Evolutionary conservation across 2,113 vertebrate genomes (phyloP).

Genomic region (Etheostoma spectabile): DNA sequence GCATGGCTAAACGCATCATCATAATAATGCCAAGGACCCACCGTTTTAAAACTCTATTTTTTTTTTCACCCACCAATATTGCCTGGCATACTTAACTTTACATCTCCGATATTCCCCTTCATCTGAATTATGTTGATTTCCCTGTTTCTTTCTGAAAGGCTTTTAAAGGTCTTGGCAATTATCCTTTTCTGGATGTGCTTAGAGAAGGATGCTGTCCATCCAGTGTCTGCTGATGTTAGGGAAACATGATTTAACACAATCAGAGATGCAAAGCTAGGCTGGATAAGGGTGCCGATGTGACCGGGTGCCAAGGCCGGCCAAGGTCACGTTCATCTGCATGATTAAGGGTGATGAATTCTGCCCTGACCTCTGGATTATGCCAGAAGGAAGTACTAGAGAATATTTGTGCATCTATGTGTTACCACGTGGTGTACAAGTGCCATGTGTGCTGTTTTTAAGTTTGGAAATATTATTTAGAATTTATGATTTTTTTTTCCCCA

Average conservation of each 20-base stretch:
- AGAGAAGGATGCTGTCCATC: slow-evolving; percentile 72
- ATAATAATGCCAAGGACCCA: slow-evolving; percentile 77
- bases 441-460: slow-evolving; percentile 31
- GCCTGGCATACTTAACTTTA: slow-evolving; percentile 68
- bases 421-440: background rate
- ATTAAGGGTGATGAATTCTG: slow-evolving; percentile 78
- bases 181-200: slow-evolving; percentile 77
- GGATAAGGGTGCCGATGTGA: slow-evolving; percentile 75
- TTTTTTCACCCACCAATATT: slow-evolving; percentile 24
- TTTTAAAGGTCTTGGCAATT: slow-evolving; percentile 84
- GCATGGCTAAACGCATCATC: slow-evolving; percentile 82
- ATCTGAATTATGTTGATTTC: slow-evolving; percentile 81
- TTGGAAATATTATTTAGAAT: slow-evolving; percentile 22
- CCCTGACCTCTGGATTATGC: slow-evolving; percentile 78
- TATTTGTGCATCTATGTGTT: slow-evolving; percentile 46
- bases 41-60: slow-evolving; percentile 67
- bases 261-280: slow-evolving; percentile 81
- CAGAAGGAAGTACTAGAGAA: slow-evolving; percentile 44
- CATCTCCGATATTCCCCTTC: slow-evolving; percentile 69
- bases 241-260: slow-evolving; percentile 83
- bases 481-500: background rate
- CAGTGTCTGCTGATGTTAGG: slow-evolving; percentile 80
- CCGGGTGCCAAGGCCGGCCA: slow-evolving; percentile 76
- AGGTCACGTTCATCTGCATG: slow-evolving; percentile 82
- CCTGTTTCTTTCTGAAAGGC: slow-evolving; percentile 79